Evolutionary conservation across 2,888 invertebrate species (phyloP).

Genomic region (Acanthosoma haemorrhoidale): DNA sequence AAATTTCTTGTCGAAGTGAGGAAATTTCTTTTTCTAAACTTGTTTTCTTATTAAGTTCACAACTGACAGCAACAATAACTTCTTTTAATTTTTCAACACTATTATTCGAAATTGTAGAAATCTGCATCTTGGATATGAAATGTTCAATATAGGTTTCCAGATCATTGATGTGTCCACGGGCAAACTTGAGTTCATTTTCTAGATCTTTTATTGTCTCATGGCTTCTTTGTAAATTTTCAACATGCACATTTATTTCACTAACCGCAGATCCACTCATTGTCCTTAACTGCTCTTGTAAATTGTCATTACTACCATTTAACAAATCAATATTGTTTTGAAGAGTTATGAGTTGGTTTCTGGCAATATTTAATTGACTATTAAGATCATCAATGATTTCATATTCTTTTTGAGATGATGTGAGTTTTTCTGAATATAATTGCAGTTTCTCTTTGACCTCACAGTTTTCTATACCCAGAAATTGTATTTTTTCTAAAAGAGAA

Average conservation of each 20-base stretch:
- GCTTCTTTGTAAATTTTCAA: neutral
- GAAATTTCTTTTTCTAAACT: neutral
- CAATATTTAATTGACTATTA: neutral
- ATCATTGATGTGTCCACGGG: neutral
- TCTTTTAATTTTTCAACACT: constrained; percentile 1
- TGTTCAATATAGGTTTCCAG: neutral
- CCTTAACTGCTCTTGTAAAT: constrained; percentile 1
- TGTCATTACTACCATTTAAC: neutral
- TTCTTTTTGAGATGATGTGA: neutral
- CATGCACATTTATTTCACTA: neutral
- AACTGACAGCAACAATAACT: neutral
- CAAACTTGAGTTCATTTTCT: neutral
- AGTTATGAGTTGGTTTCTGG: neutral
- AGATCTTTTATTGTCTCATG: neutral
- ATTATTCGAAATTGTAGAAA: neutral
- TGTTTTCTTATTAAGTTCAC: neutral
- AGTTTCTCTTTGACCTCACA: constrained; percentile 1
- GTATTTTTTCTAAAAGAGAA: constrained; percentile 18
- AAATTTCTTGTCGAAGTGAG: neutral
- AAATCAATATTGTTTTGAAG: constrained; percentile 1
- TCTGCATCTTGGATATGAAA: neutral
- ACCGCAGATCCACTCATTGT: neutral
- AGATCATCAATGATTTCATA: neutral
- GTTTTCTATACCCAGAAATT: constrained; percentile 13
- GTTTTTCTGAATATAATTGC: neutral